These are phyloP conservation scores for Hippoglossus hippoglossus DNA, from an alignment of 2,797 vertebrate genomes.

Conservation along the genomic window DNA sequence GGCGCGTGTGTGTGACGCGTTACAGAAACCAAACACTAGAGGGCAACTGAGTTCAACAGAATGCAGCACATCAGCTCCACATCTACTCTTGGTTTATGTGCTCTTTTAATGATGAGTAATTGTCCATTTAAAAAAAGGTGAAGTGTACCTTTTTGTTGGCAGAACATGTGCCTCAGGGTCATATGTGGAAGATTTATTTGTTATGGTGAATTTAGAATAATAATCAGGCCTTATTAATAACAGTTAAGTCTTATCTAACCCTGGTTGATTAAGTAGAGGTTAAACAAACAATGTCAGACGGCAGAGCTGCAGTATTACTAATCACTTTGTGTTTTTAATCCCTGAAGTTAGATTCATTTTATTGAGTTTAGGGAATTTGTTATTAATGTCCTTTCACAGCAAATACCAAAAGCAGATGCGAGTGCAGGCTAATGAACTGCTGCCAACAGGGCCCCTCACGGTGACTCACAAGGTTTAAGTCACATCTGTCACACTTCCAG, in stretches of 20 bases:
- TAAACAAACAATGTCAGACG: conserved; percentile 54
- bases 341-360: conserved; percentile 30
- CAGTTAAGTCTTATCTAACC: conserved; percentile 36
- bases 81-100: conserved; percentile 13
- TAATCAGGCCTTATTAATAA: conserved; percentile 41
- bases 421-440: conserved; percentile 5
- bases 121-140: conserved; percentile 41
- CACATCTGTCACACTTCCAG: conserved; percentile 28
- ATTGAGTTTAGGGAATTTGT: conserved; percentile 21
- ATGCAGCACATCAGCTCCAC: conserved; percentile 1
- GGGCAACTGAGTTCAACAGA: conserved; percentile 75
- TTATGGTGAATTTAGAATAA: conserved; percentile 44
- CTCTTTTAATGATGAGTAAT: conserved; percentile 60
- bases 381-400: conserved; percentile 24
- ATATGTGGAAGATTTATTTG: conserved; percentile 45
- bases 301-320: conserved; percentile 36
- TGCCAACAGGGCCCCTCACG: neutral
- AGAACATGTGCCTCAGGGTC: conserved; percentile 24
- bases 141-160: conserved; percentile 44
- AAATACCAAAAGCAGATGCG: conserved; percentile 12
- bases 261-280: conserved; percentile 56
- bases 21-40: conserved; percentile 71
- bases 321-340: conserved; percentile 31
- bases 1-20: conserved; percentile 9
- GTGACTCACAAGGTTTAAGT: conserved; percentile 12